Base-by-base conservation (phyloP, 2,113 vertebrate genomes). In the Boulengerochromis microlepis region DNA sequence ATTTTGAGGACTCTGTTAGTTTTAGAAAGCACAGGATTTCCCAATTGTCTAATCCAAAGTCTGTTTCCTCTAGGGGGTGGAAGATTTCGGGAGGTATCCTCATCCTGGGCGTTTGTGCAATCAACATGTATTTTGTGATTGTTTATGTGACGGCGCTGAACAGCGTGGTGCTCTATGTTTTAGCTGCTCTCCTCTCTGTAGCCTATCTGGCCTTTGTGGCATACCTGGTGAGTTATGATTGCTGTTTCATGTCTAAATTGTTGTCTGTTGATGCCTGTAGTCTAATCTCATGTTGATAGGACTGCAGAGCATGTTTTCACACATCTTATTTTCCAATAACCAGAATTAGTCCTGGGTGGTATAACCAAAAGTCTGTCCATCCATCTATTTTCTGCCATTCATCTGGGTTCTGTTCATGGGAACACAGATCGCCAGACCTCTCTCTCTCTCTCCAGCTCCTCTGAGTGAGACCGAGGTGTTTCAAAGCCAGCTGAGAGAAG, bases 111-210 rank as follows among this genome's bases (percentile, higher is more conserved):
- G 93, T 99, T 90, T 99, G 98, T 76, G 88, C 94, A 81, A 99
- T 99, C 90, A 99, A 99, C 96, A 97, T 98, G 92, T 99, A 99
- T 94, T 99, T 99, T 47, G 98, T 99, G 91, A 95, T 98, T 80
- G 92, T 96, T 38, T 99, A 99, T 2, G 98, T 99, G 86, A 94
- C 95, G 4, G 78, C 95, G 1, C 94, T 99, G 11, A 92, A 97
- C 87, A 97, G 97, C 8, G 1, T 97, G 81, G 82, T 89, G 4
- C 93, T 99, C 40, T 99, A 99, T 81, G 54, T 99, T 1, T 83
- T 97, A 7, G 96, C 97, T 1, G 96, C 96, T 1, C 7, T 99
- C 6, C 81, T 99, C 92, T 97, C 97, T 10, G 0, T 99, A 5
- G 83, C 96, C 64, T 99, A 99, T 87, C 94, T 99, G 86, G 90